phyloP scores from a whole-genome alignment of 2,113 vertebrate genomes.

The Malurus melanocephalus region DNA sequence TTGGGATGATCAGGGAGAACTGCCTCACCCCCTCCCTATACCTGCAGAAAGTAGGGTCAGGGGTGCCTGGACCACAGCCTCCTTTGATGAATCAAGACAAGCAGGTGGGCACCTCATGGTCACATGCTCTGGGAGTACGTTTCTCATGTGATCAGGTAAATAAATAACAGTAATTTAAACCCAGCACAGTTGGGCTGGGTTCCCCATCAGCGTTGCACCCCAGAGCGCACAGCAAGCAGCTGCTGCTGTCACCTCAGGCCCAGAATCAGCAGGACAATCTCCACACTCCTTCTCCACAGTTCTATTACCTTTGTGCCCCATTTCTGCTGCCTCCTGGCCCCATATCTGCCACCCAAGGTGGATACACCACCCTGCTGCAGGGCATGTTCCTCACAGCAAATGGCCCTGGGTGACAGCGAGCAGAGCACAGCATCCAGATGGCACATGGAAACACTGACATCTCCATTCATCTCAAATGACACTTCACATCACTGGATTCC shows the following conservation, averaged over 20 bases:
- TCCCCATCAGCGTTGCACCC: accelerated
- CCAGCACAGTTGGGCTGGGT: neutral
- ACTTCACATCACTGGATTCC: neutral
- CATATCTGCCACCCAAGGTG: accelerated
- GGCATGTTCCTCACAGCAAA: neutral
- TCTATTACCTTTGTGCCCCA: neutral
- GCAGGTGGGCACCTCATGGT: neutral
- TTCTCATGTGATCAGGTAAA: neutral
- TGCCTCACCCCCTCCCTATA: accelerated
- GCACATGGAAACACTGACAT: neutral
- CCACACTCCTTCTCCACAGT: neutral
- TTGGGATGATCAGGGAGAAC: neutral
- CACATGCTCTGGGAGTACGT: neutral
- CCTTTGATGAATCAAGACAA: accelerated
- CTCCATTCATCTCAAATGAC: neutral
- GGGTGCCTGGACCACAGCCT: neutral
- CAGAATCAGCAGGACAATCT: neutral
- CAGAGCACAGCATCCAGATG: accelerated
- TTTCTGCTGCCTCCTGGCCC: neutral
- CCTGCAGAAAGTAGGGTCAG: neutral
- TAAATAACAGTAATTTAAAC: neutral
- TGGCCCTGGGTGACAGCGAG: neutral
- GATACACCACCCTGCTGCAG: neutral
- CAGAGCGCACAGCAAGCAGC: accelerated
- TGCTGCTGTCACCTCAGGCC: accelerated